phyloP scores from a whole-genome alignment of 2,113 vertebrate species.

The Irena cyanogastra region DNA sequence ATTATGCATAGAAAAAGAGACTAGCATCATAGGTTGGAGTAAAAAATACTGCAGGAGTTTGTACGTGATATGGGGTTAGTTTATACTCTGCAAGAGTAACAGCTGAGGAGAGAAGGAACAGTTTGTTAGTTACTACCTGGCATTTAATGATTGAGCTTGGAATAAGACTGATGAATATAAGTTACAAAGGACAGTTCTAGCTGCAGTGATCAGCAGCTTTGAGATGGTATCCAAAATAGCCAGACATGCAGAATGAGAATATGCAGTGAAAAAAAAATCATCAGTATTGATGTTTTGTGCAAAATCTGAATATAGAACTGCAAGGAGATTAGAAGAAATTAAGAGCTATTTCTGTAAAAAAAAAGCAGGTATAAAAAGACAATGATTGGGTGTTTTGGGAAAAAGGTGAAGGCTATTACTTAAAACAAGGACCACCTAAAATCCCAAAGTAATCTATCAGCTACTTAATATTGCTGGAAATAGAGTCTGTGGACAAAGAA shows the following conservation, averaged over 20 bases:
- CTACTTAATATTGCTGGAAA: background rate
- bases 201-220: background rate
- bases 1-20: background rate
- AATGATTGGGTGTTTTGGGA: background rate
- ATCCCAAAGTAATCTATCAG: background rate
- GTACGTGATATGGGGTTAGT: background rate
- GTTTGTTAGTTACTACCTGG: background rate
- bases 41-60: background rate
- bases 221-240: background rate
- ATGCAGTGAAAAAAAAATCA: background rate
- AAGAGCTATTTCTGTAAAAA: constrained; percentile 1
- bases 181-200: background rate
- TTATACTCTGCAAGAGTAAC: background rate
- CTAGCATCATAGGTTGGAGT: background rate
- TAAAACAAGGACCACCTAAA: background rate
- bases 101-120: background rate
- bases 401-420: constrained; percentile 18
- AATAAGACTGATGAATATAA: background rate
- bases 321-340: background rate
- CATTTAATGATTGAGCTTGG: background rate
- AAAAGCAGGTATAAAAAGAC: background rate
- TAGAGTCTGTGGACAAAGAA: background rate
- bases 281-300: background rate
- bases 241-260: background rate
- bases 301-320: background rate